These are phyloP conservation scores for Neuroscelio doddi DNA, from an alignment of 2,888 invertebrate species.

Conservation along the genomic window DNA sequence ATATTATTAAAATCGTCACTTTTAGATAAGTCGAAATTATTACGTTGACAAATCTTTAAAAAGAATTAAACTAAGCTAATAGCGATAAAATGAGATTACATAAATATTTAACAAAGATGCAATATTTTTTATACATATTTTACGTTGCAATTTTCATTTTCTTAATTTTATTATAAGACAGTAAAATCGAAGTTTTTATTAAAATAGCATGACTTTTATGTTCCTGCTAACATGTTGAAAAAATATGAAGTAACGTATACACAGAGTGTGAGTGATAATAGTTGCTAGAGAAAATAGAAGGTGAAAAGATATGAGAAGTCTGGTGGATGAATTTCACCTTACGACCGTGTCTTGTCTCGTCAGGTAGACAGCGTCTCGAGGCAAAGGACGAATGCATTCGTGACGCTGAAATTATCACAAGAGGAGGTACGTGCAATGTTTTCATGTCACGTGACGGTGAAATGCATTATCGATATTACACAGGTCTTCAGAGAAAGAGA, in stretches of 20 bases:
- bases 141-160: no score
- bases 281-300: slow-evolving; percentile 26
- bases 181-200: slow-evolving; percentile 26
- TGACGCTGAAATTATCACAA: slow-evolving; percentile 5
- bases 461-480: slow-evolving; percentile 14
- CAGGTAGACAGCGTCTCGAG: slow-evolving; percentile 18
- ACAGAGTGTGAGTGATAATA: slow-evolving; percentile 19
- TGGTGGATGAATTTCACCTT: slow-evolving; percentile 22
- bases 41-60: no score
- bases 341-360: slow-evolving; percentile 25
- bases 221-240: slow-evolving; percentile 17
- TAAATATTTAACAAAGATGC: no score
- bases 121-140: no score
- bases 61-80: no score
- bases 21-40: no score
- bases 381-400: slow-evolving; percentile 8
- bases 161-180: no score
- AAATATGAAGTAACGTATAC: slow-evolving; percentile 2
- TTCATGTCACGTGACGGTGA: not conserved
- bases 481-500: slow-evolving; percentile 9
- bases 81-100: no score
- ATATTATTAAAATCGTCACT: no score
- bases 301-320: slow-evolving; percentile 21
- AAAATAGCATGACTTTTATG: slow-evolving; percentile 32
- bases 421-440: slow-evolving; percentile 8